Evolutionary conservation across 2,888 invertebrate genomes (phyloP).

Genomic region (Archips crataeganus): DNA sequence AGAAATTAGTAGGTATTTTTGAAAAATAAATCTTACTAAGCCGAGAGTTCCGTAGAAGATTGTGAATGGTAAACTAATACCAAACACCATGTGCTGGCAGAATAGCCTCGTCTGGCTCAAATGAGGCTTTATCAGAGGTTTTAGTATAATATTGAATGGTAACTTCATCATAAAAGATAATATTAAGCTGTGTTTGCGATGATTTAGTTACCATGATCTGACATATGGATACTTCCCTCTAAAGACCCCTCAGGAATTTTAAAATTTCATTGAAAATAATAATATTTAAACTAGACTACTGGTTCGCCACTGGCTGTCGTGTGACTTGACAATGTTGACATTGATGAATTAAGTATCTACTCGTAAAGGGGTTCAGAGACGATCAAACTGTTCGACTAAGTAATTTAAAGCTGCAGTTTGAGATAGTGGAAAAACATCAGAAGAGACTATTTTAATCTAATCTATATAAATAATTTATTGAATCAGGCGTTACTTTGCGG

Average conservation of each 20-base stretch:
- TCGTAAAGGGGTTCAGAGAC: no score
- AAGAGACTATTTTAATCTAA: no score
- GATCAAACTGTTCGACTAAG: no score
- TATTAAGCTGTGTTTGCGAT: neutral
- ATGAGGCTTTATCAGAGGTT: constrained; percentile 64
- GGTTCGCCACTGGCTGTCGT: neutral
- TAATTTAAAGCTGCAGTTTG: no score
- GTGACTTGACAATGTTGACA: neutral
- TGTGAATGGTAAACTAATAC: constrained; percentile 62
- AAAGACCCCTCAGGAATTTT: neutral
- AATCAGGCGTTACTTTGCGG: no score
- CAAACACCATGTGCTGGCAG: constrained; percentile 65
- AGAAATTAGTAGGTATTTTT: neutral
- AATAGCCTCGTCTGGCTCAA: constrained; percentile 59
- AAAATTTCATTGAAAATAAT: neutral
- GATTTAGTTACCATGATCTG: neutral
- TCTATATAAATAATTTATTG: no score
- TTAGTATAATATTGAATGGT: constrained; percentile 64
- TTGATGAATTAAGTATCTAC: neutral
- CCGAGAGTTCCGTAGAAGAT: constrained; percentile 67
- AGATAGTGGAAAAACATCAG: no score
- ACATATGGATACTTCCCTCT: neutral
- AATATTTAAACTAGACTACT: neutral
- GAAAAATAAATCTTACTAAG: constrained; percentile 60
- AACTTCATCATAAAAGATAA: constrained; percentile 64